Evolutionary conservation across 2,797 vertebrate species (phyloP), one percentile per base, ranked within the genome.

Genomic region (Novumbra hubbsi): DNA sequence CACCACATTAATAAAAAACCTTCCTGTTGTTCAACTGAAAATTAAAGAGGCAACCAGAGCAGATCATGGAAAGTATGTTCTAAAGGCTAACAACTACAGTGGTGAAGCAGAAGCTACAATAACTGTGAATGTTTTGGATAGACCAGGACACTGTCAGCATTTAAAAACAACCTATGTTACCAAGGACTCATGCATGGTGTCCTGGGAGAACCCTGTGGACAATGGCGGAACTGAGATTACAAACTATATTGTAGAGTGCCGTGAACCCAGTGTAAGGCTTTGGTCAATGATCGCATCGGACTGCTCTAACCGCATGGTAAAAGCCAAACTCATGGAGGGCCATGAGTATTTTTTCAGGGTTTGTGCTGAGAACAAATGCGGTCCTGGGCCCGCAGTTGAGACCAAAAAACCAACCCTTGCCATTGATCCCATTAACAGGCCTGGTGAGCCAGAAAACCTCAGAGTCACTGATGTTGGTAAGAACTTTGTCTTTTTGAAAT

Each of bases 171-270:
- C 92, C 62, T 99, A 96, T 63, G 94, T 93, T 69, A 98, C 94
- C 83, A 99, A 93, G 87, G 94, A 96, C 71, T 95, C 97, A 21
- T 99, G 98, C 80, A 95, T 99, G 92, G 85, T 99, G 32, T 92
- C 96, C 85, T 99, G 97, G 96, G 98, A 99, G 76, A 94, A 95
- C 68, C 98, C 98, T 60, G 86, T 91, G 67, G 98, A 99, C 90
- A 99, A 99, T 0, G 98, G 98, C 76, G 98, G 98, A 78, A 96
- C 96, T 7, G 98, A 99, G 92, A 98, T 99, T 86, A 99, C 96
- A 79, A 98, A 98, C 90, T 99, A 99, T 83, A 98, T 99, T 67
- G 98, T 99, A 76, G 98, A 99, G 85, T 97, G 94, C 78, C 96
- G 98, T 73, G 95, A 99, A 45, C 98, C 98, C 48, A 99, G 92